phyloP scores from a whole-genome alignment of 2,888 invertebrate species.

The Acronicta leporina region DNA sequence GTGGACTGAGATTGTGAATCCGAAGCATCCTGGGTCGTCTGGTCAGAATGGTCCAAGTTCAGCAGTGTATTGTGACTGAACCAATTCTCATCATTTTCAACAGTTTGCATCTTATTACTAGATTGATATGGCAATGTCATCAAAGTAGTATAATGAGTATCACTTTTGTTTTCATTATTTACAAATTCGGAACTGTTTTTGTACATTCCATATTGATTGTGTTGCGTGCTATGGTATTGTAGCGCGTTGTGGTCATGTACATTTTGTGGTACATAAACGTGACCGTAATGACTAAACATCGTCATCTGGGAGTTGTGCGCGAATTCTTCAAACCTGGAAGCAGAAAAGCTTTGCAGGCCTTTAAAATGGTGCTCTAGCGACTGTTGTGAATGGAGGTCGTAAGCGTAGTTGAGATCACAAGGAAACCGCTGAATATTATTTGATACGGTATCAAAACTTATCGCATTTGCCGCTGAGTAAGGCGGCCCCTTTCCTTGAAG shows the following conservation, averaged over 20 bases:
- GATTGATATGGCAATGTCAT: conserved; percentile 90
- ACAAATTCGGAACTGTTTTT: conserved; percentile 77
- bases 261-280: conserved; percentile 81
- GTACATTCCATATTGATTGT: conserved; percentile 81
- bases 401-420: conserved; percentile 83
- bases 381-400: conserved; percentile 69
- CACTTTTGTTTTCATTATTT: conserved; percentile 84
- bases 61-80: conserved; percentile 83
- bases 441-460: conserved; percentile 76
- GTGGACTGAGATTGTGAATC: conserved; percentile 65
- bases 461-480: conserved; percentile 68
- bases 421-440: conserved; percentile 82
- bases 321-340: conserved; percentile 87
- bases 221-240: conserved; percentile 76
- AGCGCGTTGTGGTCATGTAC: conserved; percentile 73
- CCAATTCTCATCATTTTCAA: conserved; percentile 88
- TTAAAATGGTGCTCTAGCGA: conserved; percentile 75
- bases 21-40: conserved; percentile 75
- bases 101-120: conserved; percentile 91
- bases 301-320: conserved; percentile 86
- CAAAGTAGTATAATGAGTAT: conserved; percentile 91
- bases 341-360: conserved; percentile 83
- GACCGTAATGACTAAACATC: conserved; percentile 86
- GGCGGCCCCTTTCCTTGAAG: conserved; percentile 83
- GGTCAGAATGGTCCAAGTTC: conserved; percentile 79